Percentiles rank a stretch among this genome's conserved stretches.
These are phyloP conservation scores for Vespertilio murinus DNA, from an alignment of 2,797 vertebrate genomes.

Conservation along the genomic window DNA sequence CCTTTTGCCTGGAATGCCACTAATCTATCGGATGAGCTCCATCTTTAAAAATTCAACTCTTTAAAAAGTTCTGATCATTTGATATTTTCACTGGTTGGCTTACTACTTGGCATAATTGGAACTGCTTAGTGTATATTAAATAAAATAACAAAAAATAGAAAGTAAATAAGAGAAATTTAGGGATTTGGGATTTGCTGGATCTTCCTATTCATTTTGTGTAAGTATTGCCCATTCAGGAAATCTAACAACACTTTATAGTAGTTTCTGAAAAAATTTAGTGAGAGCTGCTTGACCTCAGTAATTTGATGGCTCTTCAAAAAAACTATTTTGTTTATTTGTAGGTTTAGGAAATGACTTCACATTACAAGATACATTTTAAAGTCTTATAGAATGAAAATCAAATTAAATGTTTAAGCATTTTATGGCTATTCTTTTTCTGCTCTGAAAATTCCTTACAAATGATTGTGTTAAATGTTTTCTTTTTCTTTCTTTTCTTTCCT, in stretches of 20 bases:
- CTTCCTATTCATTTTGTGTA: neutral
- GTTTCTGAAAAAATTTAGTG: neutral
- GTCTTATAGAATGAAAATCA: conserved; percentile 53
- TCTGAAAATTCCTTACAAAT: conserved; percentile 73
- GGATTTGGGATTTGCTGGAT: neutral
- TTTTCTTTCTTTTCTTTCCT: conserved; percentile 79
- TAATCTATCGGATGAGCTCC: neutral
- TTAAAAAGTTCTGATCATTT: neutral
- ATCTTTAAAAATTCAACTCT: neutral
- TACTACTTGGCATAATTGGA: neutral
- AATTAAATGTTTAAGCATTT: conserved; percentile 73
- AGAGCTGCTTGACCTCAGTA: neutral
- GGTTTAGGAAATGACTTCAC: conserved; percentile 29
- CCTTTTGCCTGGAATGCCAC: neutral
- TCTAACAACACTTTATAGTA: neutral
- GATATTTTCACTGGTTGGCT: neutral
- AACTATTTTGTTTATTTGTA: neutral
- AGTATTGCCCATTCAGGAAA: neutral
- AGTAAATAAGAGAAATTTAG: neutral
- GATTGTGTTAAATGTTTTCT: conserved; percentile 79
- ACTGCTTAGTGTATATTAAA: neutral
- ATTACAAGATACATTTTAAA: conserved; percentile 62
- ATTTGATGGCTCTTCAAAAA: neutral
- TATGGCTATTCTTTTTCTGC: neutral
- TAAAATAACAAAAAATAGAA: neutral